Conservation (phyloP, 2,888 invertebrate species). For the Metallyticus violacea region DNA sequence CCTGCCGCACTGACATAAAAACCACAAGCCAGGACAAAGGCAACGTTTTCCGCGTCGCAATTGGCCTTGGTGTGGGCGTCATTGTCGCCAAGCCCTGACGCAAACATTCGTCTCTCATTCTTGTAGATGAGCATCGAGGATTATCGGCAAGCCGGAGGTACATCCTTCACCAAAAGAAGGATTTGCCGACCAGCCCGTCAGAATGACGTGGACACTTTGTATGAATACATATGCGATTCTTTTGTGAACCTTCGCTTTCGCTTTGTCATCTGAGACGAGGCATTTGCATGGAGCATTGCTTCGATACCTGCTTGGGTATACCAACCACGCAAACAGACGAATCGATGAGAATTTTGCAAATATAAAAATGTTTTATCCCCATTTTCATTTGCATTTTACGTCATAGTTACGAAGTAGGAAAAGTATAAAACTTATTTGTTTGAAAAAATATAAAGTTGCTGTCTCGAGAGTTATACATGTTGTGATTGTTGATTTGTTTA, state of each 20-base stretch:
- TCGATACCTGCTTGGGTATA: background rate
- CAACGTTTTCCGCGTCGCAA: background rate
- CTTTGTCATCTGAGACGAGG: background rate
- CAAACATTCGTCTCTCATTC: too few species aligned
- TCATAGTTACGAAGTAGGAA: too few species aligned
- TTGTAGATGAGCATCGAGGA: background rate
- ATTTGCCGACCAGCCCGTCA: background rate
- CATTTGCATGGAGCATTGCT: background rate
- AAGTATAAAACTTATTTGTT: too few species aligned
- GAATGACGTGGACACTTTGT: background rate
- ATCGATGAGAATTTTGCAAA: too few species aligned
- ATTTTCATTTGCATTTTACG: too few species aligned
- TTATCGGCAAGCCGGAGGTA: background rate
- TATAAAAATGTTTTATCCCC: too few species aligned
- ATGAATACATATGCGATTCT: background rate
- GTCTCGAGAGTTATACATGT: too few species aligned
- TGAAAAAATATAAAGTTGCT: too few species aligned
- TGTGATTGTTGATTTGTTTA: too few species aligned
- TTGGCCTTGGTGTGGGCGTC: background rate
- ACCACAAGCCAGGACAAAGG: background rate
- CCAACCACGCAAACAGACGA: too few species aligned
- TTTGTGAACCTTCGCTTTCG: background rate
- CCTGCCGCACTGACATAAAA: background rate
- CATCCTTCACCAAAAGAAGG: background rate
- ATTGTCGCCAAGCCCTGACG: background rate